Percentiles rank a stretch among this genome's conserved stretches.
Evolutionary conservation across 2,113 vertebrate genomes (phyloP).

Genomic region (Phalacrocorax aristotelis): DNA sequence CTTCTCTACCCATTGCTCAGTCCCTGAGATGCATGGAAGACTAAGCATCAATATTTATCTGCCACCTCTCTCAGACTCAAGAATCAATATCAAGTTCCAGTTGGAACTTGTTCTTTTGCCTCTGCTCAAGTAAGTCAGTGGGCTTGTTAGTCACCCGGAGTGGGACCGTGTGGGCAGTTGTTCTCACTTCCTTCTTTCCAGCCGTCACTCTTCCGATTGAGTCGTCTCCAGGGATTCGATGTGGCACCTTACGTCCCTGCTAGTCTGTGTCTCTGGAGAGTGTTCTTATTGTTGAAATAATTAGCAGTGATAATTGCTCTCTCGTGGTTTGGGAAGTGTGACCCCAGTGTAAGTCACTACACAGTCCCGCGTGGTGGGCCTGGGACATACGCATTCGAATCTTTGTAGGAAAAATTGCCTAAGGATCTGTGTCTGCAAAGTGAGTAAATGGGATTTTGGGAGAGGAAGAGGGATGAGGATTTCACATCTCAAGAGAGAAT

Average conservation of each 20-base stretch:
- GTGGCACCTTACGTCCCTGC: background rate
- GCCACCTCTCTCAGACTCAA: background rate
- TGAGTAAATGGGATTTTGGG: background rate
- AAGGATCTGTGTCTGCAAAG: background rate
- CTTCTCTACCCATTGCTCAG: background rate
- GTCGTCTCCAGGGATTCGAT: background rate
- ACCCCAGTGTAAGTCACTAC: background rate
- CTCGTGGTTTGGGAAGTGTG: background rate
- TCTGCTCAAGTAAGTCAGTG: background rate
- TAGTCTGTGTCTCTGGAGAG: background rate
- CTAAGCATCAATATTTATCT: background rate
- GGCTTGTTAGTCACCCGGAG: background rate
- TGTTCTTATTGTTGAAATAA: background rate
- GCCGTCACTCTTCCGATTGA: background rate
- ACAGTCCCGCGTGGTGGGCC: accelerated
- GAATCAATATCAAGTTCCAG: background rate
- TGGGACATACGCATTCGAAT: background rate
- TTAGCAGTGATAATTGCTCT: background rate
- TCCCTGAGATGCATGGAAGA: background rate
- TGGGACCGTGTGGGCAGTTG: accelerated
- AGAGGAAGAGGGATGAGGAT: background rate
- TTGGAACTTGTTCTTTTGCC: background rate
- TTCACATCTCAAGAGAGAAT: background rate
- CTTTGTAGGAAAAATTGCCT: background rate
- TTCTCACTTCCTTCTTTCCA: background rate